Evolutionary conservation across 2,888 invertebrate species (phyloP).

Genomic region (Geotrupes spiniger): DNA sequence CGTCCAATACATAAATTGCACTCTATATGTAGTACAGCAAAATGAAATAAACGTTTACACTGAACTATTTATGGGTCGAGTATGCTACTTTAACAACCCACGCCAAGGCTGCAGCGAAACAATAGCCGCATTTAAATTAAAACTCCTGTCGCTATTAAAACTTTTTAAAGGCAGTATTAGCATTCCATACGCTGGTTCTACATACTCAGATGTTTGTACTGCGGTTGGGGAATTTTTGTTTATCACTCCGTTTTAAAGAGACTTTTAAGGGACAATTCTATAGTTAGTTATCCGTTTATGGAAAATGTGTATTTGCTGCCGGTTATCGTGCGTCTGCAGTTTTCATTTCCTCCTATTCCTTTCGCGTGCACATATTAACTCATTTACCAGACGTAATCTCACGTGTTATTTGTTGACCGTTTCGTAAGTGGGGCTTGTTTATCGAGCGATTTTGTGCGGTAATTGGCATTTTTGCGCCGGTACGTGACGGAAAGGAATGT

Average conservation of each 20-base stretch:
- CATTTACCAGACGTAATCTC: no score
- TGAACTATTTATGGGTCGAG: conserved; percentile 21
- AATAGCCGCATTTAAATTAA: conserved; percentile 28
- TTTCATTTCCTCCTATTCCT: conserved; percentile 2
- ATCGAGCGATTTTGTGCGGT: no score
- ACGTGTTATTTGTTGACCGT: not conserved
- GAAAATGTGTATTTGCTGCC: conserved; percentile 14
- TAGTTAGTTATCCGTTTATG: conserved; percentile 23
- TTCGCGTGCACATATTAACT: not conserved
- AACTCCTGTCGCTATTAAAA: conserved; percentile 25
- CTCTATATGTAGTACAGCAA: conserved; percentile 1
- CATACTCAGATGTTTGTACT: conserved; percentile 25
- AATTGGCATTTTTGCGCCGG: no score
- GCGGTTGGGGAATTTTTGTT: conserved; percentile 25
- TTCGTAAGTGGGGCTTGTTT: not conserved
- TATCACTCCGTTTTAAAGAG: conserved; percentile 22
- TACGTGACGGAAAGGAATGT: not conserved
- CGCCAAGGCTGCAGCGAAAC: conserved; percentile 23
- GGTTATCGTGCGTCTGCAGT: conserved; percentile 7
- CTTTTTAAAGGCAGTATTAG: conserved; percentile 27
- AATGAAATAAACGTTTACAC: conserved; percentile 1
- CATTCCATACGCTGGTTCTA: conserved; percentile 26
- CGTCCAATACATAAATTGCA: not conserved
- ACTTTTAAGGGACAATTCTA: conserved; percentile 25
- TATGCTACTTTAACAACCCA: conserved; percentile 21